Percentiles rank a stretch among this genome's conserved stretches.
These are phyloP conservation scores for Hemicrepidius hirtus DNA, from an alignment of 2,888 invertebrate species.

Conservation along the genomic window DNA sequence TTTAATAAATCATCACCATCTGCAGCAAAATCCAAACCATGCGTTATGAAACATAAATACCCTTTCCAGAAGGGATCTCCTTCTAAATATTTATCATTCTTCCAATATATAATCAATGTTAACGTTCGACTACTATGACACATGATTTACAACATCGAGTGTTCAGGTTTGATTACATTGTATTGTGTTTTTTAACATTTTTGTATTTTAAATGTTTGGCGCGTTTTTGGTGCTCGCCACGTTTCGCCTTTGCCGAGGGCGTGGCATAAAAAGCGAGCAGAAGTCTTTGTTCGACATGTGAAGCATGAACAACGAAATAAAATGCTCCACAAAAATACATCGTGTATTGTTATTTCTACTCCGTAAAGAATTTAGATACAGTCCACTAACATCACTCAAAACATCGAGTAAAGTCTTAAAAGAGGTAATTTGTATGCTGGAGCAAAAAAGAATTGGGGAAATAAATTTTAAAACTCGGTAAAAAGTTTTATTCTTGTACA, in stretches of 20 bases:
- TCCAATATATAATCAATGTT: neutral
- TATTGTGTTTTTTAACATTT: too few species aligned
- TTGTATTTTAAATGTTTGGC: too few species aligned
- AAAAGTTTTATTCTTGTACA: neutral
- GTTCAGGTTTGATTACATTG: too few species aligned
- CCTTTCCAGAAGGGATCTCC: neutral
- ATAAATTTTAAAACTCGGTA: slow-evolving; percentile 15
- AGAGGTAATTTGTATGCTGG: slow-evolving; percentile 3
- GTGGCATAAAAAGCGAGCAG: too few species aligned
- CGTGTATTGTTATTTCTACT: too few species aligned
- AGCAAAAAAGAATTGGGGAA: neutral
- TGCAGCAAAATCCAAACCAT: neutral
- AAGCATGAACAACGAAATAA: too few species aligned
- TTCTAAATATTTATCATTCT: neutral
- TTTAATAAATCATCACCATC: slow-evolving; percentile 4
- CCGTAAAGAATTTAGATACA: too few species aligned
- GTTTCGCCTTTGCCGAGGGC: too few species aligned
- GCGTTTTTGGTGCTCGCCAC: too few species aligned
- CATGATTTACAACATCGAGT: neutral
- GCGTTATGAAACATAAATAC: neutral
- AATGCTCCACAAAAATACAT: too few species aligned
- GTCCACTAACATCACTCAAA: neutral
- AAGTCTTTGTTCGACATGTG: too few species aligned
- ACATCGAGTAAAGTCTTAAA: too few species aligned
- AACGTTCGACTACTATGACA: neutral